Evolutionary conservation across 2,113 vertebrate species (phyloP).

Genomic region (Ailuropoda melanoleuca): DNA sequence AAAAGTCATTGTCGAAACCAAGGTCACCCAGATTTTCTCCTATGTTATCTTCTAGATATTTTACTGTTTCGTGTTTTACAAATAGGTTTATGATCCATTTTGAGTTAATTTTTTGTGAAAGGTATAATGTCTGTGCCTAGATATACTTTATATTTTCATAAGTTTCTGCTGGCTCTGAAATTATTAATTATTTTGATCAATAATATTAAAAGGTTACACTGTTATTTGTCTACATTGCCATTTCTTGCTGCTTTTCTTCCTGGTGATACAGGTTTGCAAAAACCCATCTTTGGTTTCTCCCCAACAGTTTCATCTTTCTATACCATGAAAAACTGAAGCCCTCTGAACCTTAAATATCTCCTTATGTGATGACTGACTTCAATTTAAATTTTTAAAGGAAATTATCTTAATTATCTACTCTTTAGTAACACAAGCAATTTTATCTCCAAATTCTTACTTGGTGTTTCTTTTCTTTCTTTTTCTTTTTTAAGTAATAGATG

Average conservation of each 20-base stretch:
- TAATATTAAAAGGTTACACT: not conserved
- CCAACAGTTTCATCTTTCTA: not conserved
- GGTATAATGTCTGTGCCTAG: not conserved
- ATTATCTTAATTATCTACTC: not conserved
- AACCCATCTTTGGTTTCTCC: not conserved
- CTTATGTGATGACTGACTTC: not conserved
- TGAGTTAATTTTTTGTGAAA: not conserved
- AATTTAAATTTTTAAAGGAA: slow-evolving; percentile 31
- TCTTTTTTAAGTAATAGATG: not conserved
- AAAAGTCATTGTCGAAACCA: not conserved
- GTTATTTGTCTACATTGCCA: not conserved
- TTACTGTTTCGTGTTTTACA: not conserved
- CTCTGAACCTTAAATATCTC: not conserved
- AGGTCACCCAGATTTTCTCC: not conserved
- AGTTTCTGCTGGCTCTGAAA: slow-evolving; percentile 2
- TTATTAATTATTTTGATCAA: not conserved
- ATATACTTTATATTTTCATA: slow-evolving; percentile 5
- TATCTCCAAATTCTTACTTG: not conserved
- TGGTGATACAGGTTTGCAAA: not conserved
- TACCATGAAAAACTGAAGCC: not conserved
- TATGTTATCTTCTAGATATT: not conserved
- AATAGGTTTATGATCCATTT: not conserved
- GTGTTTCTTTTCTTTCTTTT: not conserved
- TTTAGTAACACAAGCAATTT: not conserved
- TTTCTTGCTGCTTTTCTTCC: not conserved